Evolutionary conservation across 2,888 invertebrate species (phyloP), one percentile per base, ranked within the genome.

Genomic region (Heliconius ismenius): DNA sequence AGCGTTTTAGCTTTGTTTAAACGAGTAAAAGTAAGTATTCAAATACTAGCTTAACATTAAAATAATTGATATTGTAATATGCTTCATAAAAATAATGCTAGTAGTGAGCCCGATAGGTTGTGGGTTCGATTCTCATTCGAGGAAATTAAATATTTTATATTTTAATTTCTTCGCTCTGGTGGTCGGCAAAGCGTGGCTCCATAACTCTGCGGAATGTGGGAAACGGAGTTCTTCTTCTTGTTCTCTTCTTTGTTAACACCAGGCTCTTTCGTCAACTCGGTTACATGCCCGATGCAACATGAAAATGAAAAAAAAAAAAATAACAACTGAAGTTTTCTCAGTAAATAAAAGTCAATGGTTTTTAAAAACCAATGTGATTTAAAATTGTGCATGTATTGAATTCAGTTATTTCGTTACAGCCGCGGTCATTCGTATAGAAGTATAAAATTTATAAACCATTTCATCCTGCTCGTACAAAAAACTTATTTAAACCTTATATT

Each of bases 341-440:
- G 76, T 78, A 78, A 76, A 74, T 80, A 79, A 80, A 80, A 75
- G 76, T 74, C 76, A 79, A 73, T 62, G 75, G 75, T 74, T 77
- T 65, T 77, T 78, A n/a, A 68, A 80, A 80, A 79, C 76, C 75
- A 79, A 79, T 80, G 78, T 78, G 75, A 75, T 75, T 65, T 68
- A 69, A 73, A 63, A 73, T 62, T 62, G 73, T 63, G 63, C 73
- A 73, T 70, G 67, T 76, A 74, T 78, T 76, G 76, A 79, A 79
- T 79, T 65, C 77, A 76, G 76, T 77, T 77, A 77, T 79, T 79
- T 77, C 79, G 73, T 81, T 79, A 79, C 75, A 36, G 69, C 67
- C 74, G 79, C 73, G 76, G 77, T 78, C 75, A 79, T 43, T 75
- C 74, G 73, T 76, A 78, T 76, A 76, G 73, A 77, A 62, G 67